Base-by-base conservation (phyloP, 2,888 invertebrate genomes). In the Catocala nupta region DNA sequence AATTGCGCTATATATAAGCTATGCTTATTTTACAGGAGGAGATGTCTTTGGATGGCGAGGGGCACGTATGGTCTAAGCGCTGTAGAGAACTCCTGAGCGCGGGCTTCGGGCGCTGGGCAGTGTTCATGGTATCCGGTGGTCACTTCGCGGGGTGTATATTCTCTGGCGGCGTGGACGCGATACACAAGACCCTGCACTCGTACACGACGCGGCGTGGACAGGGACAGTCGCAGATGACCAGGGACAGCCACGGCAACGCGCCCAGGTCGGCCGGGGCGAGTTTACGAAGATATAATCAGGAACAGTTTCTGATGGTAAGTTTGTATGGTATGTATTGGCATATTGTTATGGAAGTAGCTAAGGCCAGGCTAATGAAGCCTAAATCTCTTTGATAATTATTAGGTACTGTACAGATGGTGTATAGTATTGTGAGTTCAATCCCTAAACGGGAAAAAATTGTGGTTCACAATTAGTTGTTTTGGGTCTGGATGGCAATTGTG, bases 121-220 rank as follows among this genome's bases (percentile, higher is more conserved):
- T 98, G 7, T 87, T 98, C 55, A 97, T 98, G 96, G 93, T 97
- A 43, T 97, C 97, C 0, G 98, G 98, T 5, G 98, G 98, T 0
- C 91, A 91, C 58, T 92, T 93, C 56, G 92, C 92, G 0, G 93
- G 92, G 1, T 91, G 89, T 8, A 84, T 93, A 43, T 92, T 93
- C 68, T 81, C 87, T 3, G 92, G 91, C 81, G 65, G 94, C 89
- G 80, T 91, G 90, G 60, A 89, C 94, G 79, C 92, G 87, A 74
- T 92, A 1, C 98, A 98, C 82, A 98, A 98, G 90, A 98, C 98
- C 0, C 96, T 97, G 78, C 98, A 98, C 85, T 96, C 96, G 54
- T 98, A 98, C 82, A 97, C 97, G 7, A 96, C 97, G 0, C 90
- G 98, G 47, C 96, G 97, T 0, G 97, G 97, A 44, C 97, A 98